A percentile compares a stretch with the other conserved stretches of the same genome.
phyloP scores from a whole-genome alignment of 92 coral and sea anemone genomes.

The Parazoanthus swiftii region DNA sequence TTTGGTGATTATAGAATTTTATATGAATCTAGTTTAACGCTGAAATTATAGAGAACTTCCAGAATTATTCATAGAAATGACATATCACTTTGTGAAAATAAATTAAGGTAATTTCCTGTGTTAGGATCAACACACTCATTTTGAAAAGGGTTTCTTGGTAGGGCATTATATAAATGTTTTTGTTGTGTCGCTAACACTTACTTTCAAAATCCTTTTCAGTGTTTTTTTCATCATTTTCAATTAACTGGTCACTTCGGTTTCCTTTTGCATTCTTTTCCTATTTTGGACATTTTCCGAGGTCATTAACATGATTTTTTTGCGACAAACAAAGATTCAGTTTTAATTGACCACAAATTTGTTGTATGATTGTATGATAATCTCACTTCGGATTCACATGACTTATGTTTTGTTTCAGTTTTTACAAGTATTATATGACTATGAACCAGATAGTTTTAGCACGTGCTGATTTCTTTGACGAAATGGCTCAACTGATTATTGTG shows the following conservation, averaged over 20 bases:
- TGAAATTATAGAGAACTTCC: background rate
- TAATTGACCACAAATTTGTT: slow-evolving; percentile 1
- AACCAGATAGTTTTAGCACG: background rate
- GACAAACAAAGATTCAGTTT: background rate
- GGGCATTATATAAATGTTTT: background rate
- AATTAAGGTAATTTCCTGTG: slow-evolving; percentile 30
- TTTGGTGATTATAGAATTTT: background rate
- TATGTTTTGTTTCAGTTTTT: background rate
- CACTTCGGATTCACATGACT: background rate
- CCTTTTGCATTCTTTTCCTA: background rate
- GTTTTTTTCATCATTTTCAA: background rate
- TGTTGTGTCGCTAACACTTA: slow-evolving; percentile 15
- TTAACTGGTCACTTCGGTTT: background rate
- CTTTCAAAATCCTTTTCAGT: background rate
- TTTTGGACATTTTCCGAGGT: slow-evolving; percentile 13
- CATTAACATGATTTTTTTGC: background rate
- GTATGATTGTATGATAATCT: background rate
- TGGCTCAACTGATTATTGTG: background rate
- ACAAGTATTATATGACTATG: background rate
- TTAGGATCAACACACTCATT: background rate
- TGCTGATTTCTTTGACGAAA: background rate
- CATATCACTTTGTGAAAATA: background rate
- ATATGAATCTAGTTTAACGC: background rate
- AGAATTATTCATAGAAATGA: slow-evolving; percentile 15
- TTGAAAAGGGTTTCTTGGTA: background rate